phyloP scores from a whole-genome alignment of 2,888 invertebrate genomes.

The Pollenia griseotomentosa region DNA sequence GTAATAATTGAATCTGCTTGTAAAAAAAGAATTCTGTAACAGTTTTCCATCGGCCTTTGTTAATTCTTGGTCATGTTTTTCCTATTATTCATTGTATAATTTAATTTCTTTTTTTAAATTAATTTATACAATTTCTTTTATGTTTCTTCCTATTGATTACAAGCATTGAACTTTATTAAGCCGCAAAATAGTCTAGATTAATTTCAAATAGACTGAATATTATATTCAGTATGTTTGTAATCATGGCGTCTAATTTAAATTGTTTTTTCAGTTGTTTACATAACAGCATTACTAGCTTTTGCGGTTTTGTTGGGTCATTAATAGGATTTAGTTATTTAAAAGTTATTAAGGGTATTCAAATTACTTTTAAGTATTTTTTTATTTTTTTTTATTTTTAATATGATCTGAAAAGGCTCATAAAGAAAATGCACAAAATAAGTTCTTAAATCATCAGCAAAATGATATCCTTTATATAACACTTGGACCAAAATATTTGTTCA shows the following conservation, averaged over 20 bases:
- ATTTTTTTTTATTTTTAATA: neutral
- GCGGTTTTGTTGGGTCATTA: conserved; percentile 64
- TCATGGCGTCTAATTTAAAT: conserved; percentile 35
- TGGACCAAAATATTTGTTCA: too few species aligned
- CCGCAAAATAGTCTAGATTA: conserved; percentile 42
- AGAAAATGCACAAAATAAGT: too few species aligned
- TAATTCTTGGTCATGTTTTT: too few species aligned
- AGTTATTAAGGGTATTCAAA: conserved; percentile 34
- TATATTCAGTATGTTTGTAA: conserved; percentile 31
- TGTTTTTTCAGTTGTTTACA: conserved; percentile 38
- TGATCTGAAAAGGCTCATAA: too few species aligned
- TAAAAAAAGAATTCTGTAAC: too few species aligned
- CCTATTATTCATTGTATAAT: neutral
- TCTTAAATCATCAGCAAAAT: too few species aligned
- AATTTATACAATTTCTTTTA: neutral
- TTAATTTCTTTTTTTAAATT: neutral
- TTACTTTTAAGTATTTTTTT: neutral
- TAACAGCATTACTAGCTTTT: conserved; percentile 42
- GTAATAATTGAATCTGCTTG: too few species aligned
- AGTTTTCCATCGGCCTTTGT: too few species aligned
- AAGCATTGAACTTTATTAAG: conserved; percentile 52
- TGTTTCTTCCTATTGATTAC: conserved; percentile 3
- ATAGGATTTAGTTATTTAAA: conserved; percentile 37
- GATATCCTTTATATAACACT: too few species aligned
- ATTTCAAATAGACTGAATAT: conserved; percentile 25